Base-by-base conservation (phyloP, 2,888 invertebrate genomes). In the Trissolcus brochymenae region DNA sequence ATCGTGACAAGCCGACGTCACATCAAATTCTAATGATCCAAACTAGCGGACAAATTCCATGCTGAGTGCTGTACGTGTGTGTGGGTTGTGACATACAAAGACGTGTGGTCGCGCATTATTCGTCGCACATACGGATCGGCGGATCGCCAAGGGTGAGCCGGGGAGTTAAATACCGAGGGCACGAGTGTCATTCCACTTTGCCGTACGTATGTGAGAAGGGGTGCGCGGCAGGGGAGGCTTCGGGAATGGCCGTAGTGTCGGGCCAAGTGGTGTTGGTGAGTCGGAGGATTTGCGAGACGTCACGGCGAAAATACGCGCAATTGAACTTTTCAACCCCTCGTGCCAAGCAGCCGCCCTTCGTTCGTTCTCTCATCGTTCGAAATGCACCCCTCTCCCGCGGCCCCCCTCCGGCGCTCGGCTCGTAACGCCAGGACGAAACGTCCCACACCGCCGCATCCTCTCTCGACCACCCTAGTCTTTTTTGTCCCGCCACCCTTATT, bases 301-400 rank as follows among this genome's bases (percentile, higher is more conserved):
- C 86, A 85, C 83, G 83, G 83, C 84, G 85, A 88, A 88, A 88
- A 87, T 87, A 88, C 88, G 88, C 87, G 88, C 88, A 88, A 88
- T 88, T 88, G 87, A 88, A 88, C 88, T 88, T 88, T 88, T 87
- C 88, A 87, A 87, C 85, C 86, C 85, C 85, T 84, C 85, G 81
- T 79, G 83, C 81, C 83, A 81, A 78, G 76, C 81, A 71, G 60
- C 73, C 79, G 73, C 80, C 79, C 80, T 78, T 77, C 65, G 72
- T 71, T 65, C 77, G 68, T 16, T 35, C 16, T 17, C 73, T 40
- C 60, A 16, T 16, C 46, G 46, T 16, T 46, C 46, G 46, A n/a
- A 46, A 35, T n/a, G 16, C 60, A 9, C 78, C 72, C 78, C 79
- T 79, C 6, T 57, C 43, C 68, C 78, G 68, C 75, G n/a, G n/a